Evolutionary conservation across 2,888 invertebrate genomes (phyloP).

Genomic region (Coleophora flavipennella): DNA sequence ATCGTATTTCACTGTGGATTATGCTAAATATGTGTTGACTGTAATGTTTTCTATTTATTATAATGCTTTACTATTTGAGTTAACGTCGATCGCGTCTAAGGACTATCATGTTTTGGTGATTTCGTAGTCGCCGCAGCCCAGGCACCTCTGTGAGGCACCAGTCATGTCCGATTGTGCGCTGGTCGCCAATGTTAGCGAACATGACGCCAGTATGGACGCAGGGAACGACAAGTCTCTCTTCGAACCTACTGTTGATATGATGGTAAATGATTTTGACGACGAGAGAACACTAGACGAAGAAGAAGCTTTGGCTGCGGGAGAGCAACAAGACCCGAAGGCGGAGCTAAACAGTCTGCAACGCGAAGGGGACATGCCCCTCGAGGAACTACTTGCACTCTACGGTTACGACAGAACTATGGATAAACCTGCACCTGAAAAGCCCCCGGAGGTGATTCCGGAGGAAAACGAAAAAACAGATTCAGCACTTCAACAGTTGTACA

Average conservation of each 20-base stretch:
- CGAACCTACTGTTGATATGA: conserved; percentile 96
- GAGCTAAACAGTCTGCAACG: conserved; percentile 91
- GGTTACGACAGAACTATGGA: conserved; percentile 76
- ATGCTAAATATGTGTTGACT: conserved; percentile 37
- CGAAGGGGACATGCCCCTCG: conserved; percentile 97
- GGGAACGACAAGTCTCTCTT: conserved; percentile 77
- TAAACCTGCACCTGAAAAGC: conserved; percentile 41
- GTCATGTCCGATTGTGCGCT: conserved; percentile 73
- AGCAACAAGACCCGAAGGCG: conserved; percentile 86
- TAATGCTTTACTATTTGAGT: conserved; percentile 21
- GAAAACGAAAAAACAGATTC: conserved; percentile 61
- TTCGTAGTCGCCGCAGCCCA: conserved; percentile 25
- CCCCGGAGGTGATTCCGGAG: conserved; percentile 46
- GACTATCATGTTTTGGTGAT: conserved; percentile 45
- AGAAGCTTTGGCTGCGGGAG: conserved; percentile 92
- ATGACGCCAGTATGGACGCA: conserved; percentile 71
- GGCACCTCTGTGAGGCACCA: no score
- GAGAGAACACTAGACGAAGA: conserved; percentile 97
- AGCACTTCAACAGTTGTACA: conserved; percentile 59
- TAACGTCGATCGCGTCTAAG: conserved; percentile 25
- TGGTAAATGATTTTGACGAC: conserved; percentile 98
- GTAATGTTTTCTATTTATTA: conserved; percentile 40
- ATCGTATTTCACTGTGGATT: conserved; percentile 28
- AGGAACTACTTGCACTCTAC: conserved; percentile 92
- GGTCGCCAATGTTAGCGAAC: conserved; percentile 67